Conservation (phyloP, 1,140 invertebrate genomes). For the Bradynema listronoti region DNA sequence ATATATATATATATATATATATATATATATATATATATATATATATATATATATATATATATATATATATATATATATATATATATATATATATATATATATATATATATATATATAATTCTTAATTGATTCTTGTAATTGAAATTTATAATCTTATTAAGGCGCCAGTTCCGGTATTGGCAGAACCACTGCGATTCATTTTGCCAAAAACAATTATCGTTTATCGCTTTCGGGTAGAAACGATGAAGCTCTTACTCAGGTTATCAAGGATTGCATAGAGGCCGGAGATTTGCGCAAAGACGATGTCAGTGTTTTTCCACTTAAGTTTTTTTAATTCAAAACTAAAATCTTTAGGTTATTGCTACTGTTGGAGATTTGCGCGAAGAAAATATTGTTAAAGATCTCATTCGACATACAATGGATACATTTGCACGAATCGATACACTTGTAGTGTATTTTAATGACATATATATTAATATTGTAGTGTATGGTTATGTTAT, state of each 20-base stretch:
- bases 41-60: too few species aligned
- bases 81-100: too few species aligned
- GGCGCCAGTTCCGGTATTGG: constrained; percentile 77
- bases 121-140: too few species aligned
- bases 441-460: constrained; percentile 22
- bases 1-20: too few species aligned
- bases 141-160: background rate
- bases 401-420: constrained; percentile 34
- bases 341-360: constrained; percentile 40
- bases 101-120: too few species aligned
- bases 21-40: too few species aligned
- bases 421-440: constrained; percentile 36
- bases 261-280: constrained; percentile 65
- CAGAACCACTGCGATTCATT: constrained; percentile 64
- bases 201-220: constrained; percentile 69
- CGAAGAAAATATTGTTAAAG: constrained; percentile 23
- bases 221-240: constrained; percentile 73
- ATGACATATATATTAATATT: background rate
- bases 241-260: constrained; percentile 65
- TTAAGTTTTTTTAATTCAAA: constrained; percentile 16
- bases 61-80: too few species aligned
- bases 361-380: constrained; percentile 50
- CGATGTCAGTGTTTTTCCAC: constrained; percentile 7
- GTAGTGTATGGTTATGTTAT: background rate
- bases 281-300: constrained; percentile 28